Conservation (phyloP, 2,888 invertebrate genomes). For the Xanthorhoe spadicearia region DNA sequence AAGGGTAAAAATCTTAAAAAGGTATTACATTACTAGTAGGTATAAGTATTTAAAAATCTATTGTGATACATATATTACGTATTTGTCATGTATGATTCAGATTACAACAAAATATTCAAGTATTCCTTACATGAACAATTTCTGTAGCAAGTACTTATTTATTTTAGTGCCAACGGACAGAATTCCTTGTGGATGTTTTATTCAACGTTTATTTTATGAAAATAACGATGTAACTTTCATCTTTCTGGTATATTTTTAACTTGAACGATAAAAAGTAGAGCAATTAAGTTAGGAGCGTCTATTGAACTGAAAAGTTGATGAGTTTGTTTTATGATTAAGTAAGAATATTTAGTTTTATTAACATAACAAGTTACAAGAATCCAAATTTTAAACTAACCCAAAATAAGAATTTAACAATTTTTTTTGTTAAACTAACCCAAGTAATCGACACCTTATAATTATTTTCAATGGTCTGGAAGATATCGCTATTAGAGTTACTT, state of each 20-base stretch:
- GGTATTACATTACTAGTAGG: no score
- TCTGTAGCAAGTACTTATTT: not conserved
- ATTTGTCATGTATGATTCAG: no score
- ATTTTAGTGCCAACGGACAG: conserved; percentile 7
- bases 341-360: not conserved
- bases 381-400: no score
- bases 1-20: no score
- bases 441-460: no score
- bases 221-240: conserved; percentile 4
- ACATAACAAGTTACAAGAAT: no score
- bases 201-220: conserved; percentile 3
- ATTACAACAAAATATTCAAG: not conserved
- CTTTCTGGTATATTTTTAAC: not conserved
- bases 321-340: not conserved
- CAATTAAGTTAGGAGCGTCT: conserved; percentile 7
- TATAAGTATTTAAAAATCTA: no score
- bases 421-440: no score
- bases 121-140: not conserved
- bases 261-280: conserved; percentile 15
- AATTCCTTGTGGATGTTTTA: conserved; percentile 1
- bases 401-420: no score
- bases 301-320: not conserved
- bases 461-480: no score
- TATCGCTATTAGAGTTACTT: no score
- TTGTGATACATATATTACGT: no score